Conservation (phyloP, 2,113 vertebrate genomes). For the Syngnathoides biaculeatus region DNA sequence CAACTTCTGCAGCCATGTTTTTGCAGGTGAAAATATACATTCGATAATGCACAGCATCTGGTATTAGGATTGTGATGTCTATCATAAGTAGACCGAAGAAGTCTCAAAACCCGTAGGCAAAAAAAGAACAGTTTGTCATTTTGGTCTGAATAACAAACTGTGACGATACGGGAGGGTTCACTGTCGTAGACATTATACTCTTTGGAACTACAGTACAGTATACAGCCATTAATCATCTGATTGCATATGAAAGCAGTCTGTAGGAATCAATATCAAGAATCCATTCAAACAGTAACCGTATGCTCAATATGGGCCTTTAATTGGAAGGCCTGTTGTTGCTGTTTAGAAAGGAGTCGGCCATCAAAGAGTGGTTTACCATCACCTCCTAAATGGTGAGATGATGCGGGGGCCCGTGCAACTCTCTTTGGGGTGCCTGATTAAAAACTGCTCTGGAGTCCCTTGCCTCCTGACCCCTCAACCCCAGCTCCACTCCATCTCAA, state of each 20-base stretch:
- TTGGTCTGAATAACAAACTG: too few species aligned
- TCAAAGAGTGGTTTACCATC: slow-evolving; percentile 74
- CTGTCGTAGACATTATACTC: neutral
- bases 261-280: slow-evolving; percentile 68
- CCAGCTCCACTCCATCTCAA: slow-evolving; percentile 85
- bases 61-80: too few species aligned
- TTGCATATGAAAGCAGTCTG: slow-evolving; percentile 60
- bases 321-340: slow-evolving; percentile 57
- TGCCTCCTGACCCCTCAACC: slow-evolving; percentile 87
- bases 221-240: slow-evolving; percentile 57
- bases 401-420: slow-evolving; percentile 66
- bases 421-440: slow-evolving; percentile 88
- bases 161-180: too few species aligned
- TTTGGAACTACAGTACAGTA: slow-evolving; percentile 19
- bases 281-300: slow-evolving; percentile 65
- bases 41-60: too few species aligned
- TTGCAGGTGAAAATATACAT: too few species aligned
- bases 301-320: slow-evolving; percentile 74
- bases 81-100: too few species aligned
- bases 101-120: too few species aligned
- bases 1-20: too few species aligned
- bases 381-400: slow-evolving; percentile 53
- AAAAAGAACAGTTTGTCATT: too few species aligned
- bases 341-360: slow-evolving; percentile 51
- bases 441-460: slow-evolving; percentile 92